phyloP scores from a whole-genome alignment of 2,113 vertebrate genomes.

The Lucifuga dentata region DNA sequence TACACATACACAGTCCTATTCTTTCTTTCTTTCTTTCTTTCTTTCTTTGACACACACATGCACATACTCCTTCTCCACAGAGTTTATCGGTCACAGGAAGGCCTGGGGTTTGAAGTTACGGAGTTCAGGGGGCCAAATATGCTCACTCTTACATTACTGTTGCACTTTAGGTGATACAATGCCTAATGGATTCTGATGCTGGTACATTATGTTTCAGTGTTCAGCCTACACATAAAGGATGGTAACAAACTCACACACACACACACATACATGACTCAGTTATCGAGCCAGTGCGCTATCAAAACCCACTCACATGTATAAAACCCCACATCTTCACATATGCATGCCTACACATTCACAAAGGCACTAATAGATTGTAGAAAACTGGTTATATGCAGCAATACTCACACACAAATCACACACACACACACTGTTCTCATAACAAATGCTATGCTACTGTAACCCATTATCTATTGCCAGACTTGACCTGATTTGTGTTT shows the following conservation, averaged over 20 bases:
- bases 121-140: background rate
- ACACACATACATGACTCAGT: background rate
- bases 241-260: background rate
- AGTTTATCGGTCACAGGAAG: constrained; percentile 8
- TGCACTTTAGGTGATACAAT: constrained; percentile 12
- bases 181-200: constrained; percentile 2
- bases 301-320: constrained; percentile 20
- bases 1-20: background rate
- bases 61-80: background rate
- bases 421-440: background rate
- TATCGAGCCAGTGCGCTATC: background rate
- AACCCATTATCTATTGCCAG: constrained; percentile 1
- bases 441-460: background rate
- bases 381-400: background rate
- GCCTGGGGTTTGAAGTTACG: background rate
- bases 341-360: constrained; percentile 10
- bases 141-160: constrained; percentile 14
- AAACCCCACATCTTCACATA: background rate
- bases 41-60: background rate
- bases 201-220: background rate
- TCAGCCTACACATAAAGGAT: constrained; percentile 4
- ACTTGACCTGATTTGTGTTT: background rate
- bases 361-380: background rate
- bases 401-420: background rate
- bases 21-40: background rate